Conservation (phyloP, 2,797 vertebrate species). For the Poecilia velifera region DNA sequence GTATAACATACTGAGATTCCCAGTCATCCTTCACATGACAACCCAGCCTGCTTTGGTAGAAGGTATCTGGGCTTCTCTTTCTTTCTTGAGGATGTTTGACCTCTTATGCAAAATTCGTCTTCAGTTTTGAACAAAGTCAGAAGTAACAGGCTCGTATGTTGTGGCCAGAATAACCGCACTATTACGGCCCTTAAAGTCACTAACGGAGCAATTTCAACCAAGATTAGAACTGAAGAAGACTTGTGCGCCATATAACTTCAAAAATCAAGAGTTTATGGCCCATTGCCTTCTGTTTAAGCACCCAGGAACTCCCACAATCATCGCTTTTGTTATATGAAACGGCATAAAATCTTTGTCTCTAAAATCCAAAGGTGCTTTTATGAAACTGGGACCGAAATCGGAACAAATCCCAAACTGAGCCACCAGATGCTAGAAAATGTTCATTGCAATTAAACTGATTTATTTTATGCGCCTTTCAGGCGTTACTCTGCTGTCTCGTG, state of each 20-base stretch:
- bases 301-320: constrained; percentile 7
- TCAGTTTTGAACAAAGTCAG: neutral
- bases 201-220: neutral
- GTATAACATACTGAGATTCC: neutral
- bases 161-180: neutral
- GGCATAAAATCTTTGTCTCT: constrained; percentile 25
- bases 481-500: constrained; percentile 30
- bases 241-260: neutral
- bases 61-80: neutral
- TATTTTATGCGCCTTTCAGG: constrained; percentile 38
- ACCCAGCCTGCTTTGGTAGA: neutral
- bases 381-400: constrained; percentile 20
- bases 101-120: neutral
- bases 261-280: neutral
- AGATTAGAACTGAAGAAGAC: neutral
- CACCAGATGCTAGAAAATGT: constrained; percentile 29
- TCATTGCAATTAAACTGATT: constrained; percentile 62
- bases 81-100: neutral
- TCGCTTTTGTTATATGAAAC: constrained; percentile 29
- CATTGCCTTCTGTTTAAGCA: neutral
- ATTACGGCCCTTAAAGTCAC: neutral
- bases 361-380: constrained; percentile 11
- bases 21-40: neutral
- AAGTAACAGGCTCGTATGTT: neutral
- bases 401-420: constrained; percentile 48